Percentiles rank a stretch among this genome's conserved stretches.
Conservation (phyloP, 2,797 vertebrate genomes). For the Staurois parvus region DNA sequence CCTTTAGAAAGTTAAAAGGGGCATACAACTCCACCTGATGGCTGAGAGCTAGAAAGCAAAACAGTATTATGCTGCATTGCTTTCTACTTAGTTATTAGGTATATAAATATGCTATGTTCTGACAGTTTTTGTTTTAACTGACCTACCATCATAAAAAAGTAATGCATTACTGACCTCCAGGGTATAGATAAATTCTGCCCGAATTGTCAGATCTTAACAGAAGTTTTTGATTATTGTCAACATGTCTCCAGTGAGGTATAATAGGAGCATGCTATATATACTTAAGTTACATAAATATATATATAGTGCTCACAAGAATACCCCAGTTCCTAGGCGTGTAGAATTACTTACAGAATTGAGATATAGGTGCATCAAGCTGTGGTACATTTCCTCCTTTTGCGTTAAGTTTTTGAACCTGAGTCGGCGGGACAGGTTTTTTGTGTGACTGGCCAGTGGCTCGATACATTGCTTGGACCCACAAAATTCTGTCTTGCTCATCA, state of each 20-base stretch:
- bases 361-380: slow-evolving; percentile 96
- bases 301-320: slow-evolving; percentile 5
- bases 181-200: not conserved
- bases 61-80: too few species aligned
- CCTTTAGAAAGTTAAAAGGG: too few species aligned
- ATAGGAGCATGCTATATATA: not conserved
- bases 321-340: not conserved
- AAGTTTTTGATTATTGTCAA: not conserved
- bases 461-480: slow-evolving; percentile 99
- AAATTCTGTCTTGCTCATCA: slow-evolving; percentile 95
- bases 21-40: too few species aligned
- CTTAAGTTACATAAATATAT: too few species aligned
- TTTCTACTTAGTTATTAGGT: too few species aligned
- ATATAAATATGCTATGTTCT: too few species aligned
- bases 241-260: not conserved
- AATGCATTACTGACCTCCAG: slow-evolving; percentile 38
- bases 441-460: slow-evolving; percentile 96
- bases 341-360: slow-evolving; percentile 96
- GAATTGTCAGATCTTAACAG: not conserved
- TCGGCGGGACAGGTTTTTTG: slow-evolving; percentile 96
- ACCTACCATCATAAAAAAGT: not conserved
- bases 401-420: slow-evolving; percentile 98
- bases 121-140: too few species aligned
- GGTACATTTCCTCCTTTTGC: slow-evolving; percentile 90
- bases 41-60: too few species aligned